Base-by-base conservation (phyloP, 1,140 invertebrate species). In the Cydia strobilella region DNA sequence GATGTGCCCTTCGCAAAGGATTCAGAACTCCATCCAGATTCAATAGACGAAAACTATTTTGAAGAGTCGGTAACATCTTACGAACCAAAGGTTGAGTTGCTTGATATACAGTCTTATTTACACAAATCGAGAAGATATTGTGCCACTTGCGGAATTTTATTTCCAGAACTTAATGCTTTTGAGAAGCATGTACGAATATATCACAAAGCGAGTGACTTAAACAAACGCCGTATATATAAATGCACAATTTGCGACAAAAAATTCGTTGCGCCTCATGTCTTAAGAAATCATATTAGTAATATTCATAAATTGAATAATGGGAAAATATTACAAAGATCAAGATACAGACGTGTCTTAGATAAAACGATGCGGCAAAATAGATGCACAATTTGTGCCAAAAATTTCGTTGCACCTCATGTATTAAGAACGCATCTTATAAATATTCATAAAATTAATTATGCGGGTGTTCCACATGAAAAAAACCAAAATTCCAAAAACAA, bases 111-210 rank as follows among this genome's bases (percentile, higher is more conserved):
- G n/a, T 45, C 72, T 31, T 81, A 82, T 74, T 77, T 88, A 73
- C 72, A 73, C 7, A 80, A 65, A 27, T 80, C 76, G 51, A 76
- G 73, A 42, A 80, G 80, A 72, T 89, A 78, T 76, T 90, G 88
- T 78, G 62, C 79, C 15, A 51, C 20, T 48, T 90, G 88, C 75
- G 73, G 74, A 27, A 87, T 80, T 74, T 76, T 86, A 25, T 88
- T 88, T 82, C 76, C 83, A 27, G 77, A 76, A 18, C 76, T 69
- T 66, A 72, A 75, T 23, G 48, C 25, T 45, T 73, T 80, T 23
- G 72, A 77, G 3, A 27, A 63, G 9, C 88, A 90, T 75, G 75
- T 74, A 75, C 63, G 42, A 15, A 23, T 39, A n/a, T 74, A 27
- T 74, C 84, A 85, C n/a, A 35, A n/a, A n/a, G 31, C 39, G 35